Evolutionary conservation across 2,113 vertebrate species (phyloP).

Genomic region (Corydoras sp.): DNA sequence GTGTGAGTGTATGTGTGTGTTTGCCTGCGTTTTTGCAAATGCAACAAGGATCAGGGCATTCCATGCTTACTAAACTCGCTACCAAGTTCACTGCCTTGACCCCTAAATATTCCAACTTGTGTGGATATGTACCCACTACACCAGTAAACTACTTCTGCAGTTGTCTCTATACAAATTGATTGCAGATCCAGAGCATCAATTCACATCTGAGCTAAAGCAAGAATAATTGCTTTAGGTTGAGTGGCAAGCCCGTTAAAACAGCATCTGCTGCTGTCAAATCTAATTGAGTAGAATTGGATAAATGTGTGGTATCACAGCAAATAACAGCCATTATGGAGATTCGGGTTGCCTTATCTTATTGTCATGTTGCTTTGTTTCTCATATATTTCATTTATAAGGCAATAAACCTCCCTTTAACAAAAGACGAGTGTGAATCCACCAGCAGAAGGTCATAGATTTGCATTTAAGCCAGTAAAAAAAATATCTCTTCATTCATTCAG

Average conservation of each 20-base stretch:
- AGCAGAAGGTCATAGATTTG: constrained; percentile 47
- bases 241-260: constrained; percentile 32
- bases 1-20: constrained; percentile 6
- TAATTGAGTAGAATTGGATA: constrained; percentile 36
- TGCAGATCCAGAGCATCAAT: constrained; percentile 11
- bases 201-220: constrained; percentile 17
- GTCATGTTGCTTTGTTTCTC: constrained; percentile 22
- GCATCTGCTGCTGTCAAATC: constrained; percentile 32
- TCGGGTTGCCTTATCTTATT: constrained; percentile 32
- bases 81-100: too few species aligned
- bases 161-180: constrained; percentile 3
- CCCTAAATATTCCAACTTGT: neutral
- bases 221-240: constrained; percentile 32
- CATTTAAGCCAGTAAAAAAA: constrained; percentile 32
- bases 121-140: neutral
- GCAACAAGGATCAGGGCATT: constrained; percentile 19
- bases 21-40: neutral
- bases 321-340: constrained; percentile 39
- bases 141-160: neutral
- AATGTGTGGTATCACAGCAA: constrained; percentile 24
- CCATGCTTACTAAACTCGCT: neutral
- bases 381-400: constrained; percentile 7
- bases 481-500: constrained; percentile 25
- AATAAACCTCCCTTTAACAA: constrained; percentile 33
- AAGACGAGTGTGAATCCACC: constrained; percentile 32